Evolutionary conservation across 2,797 vertebrate genomes (phyloP).

Genomic region (Vultur gryphus): DNA sequence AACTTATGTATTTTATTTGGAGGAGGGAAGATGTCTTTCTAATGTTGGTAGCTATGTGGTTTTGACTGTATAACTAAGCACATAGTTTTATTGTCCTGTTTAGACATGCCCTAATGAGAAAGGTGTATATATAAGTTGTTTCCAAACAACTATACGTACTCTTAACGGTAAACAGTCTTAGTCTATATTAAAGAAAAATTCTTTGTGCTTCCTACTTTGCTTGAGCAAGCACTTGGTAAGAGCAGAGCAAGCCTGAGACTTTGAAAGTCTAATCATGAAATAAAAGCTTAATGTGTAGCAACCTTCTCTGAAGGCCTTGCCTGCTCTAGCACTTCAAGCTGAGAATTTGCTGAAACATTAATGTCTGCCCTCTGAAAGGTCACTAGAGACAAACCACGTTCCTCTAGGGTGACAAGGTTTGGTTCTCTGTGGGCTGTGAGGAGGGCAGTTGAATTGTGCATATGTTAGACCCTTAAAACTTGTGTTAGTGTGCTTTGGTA

Average conservation of each 20-base stretch:
- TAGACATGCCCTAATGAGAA: background rate
- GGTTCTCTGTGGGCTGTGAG: background rate
- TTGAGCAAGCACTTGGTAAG: background rate
- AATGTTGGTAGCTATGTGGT: background rate
- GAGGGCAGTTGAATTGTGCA: background rate
- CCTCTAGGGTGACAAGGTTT: background rate
- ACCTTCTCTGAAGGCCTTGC: background rate
- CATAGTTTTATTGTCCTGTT: background rate
- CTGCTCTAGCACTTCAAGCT: background rate
- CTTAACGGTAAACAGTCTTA: background rate
- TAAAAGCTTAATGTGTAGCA: background rate
- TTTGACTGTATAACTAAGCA: background rate
- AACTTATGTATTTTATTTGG: background rate
- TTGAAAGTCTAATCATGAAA: background rate
- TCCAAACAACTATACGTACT: background rate
- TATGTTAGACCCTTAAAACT: background rate
- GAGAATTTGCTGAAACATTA: background rate
- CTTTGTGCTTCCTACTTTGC: background rate
- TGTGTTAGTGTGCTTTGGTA: background rate
- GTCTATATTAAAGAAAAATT: background rate
- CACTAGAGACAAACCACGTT: background rate
- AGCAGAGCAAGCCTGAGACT: background rate
- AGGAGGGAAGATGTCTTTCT: background rate
- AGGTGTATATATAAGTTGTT: background rate
- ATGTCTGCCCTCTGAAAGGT: background rate